Evolutionary conservation across 1,140 invertebrate species (phyloP), one percentile per base, ranked within the genome.

Genomic region (Bactericera cockerelli): DNA sequence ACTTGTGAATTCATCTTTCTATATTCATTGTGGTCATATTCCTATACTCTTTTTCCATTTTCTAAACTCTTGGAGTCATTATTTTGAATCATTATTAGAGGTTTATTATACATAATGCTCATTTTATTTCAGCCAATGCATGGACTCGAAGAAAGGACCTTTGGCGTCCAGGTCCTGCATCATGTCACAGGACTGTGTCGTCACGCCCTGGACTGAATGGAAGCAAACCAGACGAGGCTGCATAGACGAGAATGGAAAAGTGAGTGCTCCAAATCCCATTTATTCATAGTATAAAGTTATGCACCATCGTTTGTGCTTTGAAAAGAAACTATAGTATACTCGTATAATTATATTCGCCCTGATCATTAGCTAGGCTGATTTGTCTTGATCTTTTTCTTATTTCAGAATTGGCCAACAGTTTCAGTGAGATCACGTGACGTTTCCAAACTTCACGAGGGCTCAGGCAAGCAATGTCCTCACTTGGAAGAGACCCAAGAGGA

Each of bases 391-490:
- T n/a, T n/a, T n/a, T n/a, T n/a, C n/a, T n/a, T n/a, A 42, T 59
- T 54, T 0, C 60, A 70, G 67, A 65, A 65, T 26, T 65, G 67
- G 57, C 62, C 69, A 13, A 74, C 75, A 54, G 68, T 70, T 25
- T 67, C 70, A 38, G 67, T 70, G 36, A 58, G 74, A 24, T 68
- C 65, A 26, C 66, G 75, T 13, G 64, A 70, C 58, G 69, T 76
- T 1, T 42, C 72, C 13, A 66, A 70, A 33, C 62, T 75, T 14
- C 72, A 73, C 11, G 67, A 74, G 24, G 75, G 75, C 0, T 66
- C 70, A 55, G 75, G 76, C 0, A 64, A 69, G 6, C 69, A 70
- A 1, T 77, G 75, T 63, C 74, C 74, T 14, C 68, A 72, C 58
- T 64, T 75, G 2, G 64, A 70, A 16, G 71, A 75, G 62, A 65